Evolutionary conservation across 2,888 invertebrate species (phyloP).

Genomic region (Crioceris asparagi): DNA sequence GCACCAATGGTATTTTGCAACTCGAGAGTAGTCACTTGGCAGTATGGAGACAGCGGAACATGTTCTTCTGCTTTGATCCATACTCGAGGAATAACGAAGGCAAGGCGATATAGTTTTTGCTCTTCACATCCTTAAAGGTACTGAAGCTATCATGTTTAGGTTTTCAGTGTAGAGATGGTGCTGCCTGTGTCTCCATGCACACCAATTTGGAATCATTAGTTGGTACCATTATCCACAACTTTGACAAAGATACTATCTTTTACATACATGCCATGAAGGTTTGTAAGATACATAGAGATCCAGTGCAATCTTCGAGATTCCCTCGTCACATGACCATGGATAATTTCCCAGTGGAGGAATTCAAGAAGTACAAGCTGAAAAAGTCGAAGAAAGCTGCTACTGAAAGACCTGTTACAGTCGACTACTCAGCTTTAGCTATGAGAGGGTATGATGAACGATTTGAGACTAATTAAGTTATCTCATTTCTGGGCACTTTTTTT

Average conservation of each 20-base stretch:
- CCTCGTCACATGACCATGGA: constrained; percentile 31
- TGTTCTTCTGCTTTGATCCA: constrained; percentile 55
- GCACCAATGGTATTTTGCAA: constrained; percentile 42
- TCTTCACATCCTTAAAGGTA: not conserved
- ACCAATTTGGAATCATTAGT: constrained; percentile 48
- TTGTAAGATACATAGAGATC: constrained; percentile 41
- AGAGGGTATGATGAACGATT: too few relatives aligned
- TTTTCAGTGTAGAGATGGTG: constrained; percentile 40
- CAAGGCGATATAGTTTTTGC: not conserved
- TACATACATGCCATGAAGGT: constrained; percentile 52
- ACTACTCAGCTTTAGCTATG: constrained; percentile 23
- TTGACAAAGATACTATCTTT: constrained; percentile 42
- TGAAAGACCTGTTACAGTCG: constrained; percentile 30
- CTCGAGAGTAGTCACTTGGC: constrained; percentile 49
- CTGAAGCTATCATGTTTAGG: constrained; percentile 13
- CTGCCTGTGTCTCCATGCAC: constrained; percentile 54
- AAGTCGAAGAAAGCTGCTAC: constrained; percentile 30
- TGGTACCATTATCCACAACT: constrained; percentile 43
- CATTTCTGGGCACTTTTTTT: too few relatives aligned
- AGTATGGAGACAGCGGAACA: constrained; percentile 52
- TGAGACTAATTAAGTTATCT: too few relatives aligned
- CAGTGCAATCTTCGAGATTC: constrained; percentile 26
- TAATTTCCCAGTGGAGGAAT: constrained; percentile 29
- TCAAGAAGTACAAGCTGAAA: constrained; percentile 28
- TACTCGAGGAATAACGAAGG: constrained; percentile 52